These are phyloP conservation scores for Drosophila neotestacea DNA, from an alignment of 2,888 invertebrate species.

Conservation along the genomic window DNA sequence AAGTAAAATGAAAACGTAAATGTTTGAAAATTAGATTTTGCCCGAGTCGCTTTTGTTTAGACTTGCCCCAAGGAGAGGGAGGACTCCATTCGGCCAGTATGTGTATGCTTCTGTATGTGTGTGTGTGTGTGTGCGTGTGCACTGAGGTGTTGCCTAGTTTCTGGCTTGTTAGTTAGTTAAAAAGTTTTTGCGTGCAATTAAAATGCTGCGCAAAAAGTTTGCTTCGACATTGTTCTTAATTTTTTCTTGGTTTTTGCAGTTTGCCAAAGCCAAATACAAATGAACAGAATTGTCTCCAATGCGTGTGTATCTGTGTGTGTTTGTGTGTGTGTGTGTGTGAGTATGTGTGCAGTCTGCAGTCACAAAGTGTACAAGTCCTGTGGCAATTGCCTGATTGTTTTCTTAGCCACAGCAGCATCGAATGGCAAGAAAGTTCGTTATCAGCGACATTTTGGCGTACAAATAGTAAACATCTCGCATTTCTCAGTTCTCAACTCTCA, in stretches of 20 bases:
- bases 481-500: conserved; percentile 8
- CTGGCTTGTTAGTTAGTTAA: conserved; percentile 80
- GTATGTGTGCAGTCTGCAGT: conserved; percentile 46
- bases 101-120: conserved; percentile 3
- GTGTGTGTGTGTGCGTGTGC: conserved; percentile 42
- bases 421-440: conserved; percentile 69
- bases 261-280: conserved; percentile 76
- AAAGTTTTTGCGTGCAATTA: conserved; percentile 80
- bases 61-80: conserved; percentile 21
- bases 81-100: neutral
- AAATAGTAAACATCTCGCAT: conserved; percentile 58
- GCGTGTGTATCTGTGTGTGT: conserved; percentile 18
- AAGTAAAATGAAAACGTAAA: conserved; percentile 80
- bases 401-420: conserved; percentile 68
- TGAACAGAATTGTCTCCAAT: conserved; percentile 71
- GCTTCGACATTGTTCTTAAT: conserved; percentile 75
- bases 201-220: conserved; percentile 80
- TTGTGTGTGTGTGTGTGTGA: conserved; percentile 16
- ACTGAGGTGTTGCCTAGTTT: conserved; percentile 79
- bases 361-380: conserved; percentile 68
- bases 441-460: conserved; percentile 74
- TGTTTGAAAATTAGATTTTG: conserved; percentile 80
- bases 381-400: conserved; percentile 79
- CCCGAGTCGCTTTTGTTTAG: conserved; percentile 71
- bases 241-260: conserved; percentile 71